phyloP scores from a whole-genome alignment of 2,113 vertebrate species.

The Odocoileus hemionus region DNA sequence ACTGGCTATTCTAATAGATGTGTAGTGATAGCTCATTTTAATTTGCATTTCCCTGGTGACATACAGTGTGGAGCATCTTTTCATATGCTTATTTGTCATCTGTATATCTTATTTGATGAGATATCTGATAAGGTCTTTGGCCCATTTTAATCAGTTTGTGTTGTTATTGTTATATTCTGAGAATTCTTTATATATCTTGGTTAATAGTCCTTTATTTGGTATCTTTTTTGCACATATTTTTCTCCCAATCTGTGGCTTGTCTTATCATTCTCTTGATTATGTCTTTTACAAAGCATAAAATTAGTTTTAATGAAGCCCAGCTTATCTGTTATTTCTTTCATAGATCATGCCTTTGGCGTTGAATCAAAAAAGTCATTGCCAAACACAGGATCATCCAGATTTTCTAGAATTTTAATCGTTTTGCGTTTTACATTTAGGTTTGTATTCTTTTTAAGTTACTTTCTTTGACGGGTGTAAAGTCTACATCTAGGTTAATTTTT shows the following conservation, averaged over 20 bases:
- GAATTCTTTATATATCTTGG: not conserved
- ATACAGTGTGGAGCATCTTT: not conserved
- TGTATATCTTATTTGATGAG: not conserved
- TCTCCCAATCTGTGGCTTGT: not conserved
- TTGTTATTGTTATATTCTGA: not conserved
- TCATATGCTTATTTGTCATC: not conserved
- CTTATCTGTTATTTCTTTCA: not conserved
- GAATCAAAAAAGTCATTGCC: not conserved
- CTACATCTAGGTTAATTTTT: not conserved
- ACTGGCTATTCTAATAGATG: not conserved
- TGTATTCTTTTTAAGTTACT: not conserved
- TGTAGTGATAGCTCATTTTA: not conserved
- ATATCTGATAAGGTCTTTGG: not conserved
- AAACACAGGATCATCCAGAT: not conserved
- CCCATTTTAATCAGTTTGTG: not conserved
- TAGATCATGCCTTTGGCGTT: not conserved
- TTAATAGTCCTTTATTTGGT: not conserved
- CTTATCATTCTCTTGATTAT: not conserved
- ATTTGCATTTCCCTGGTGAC: not conserved
- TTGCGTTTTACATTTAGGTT: not conserved
- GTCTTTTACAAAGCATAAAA: not conserved
- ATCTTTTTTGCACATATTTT: not conserved
- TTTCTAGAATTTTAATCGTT: not conserved
- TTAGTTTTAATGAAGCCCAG: not conserved
- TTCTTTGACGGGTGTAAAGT: not conserved